Base-by-base conservation (phyloP, 2,888 invertebrate species). In the Gymnoscelis rufifasciata region DNA sequence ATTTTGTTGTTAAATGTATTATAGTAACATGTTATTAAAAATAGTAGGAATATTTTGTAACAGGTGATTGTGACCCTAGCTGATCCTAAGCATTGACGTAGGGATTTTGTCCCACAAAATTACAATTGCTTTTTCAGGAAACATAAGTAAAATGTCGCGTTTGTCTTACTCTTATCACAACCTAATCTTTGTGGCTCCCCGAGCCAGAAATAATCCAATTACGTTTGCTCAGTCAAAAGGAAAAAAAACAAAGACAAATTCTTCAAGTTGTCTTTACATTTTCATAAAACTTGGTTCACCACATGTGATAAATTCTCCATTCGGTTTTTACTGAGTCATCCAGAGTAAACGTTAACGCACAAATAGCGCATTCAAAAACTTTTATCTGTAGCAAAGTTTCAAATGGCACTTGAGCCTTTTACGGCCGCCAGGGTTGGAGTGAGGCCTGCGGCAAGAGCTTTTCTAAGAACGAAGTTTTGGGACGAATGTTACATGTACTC, bases 301-400 rank as follows among this genome's bases (percentile, higher is more conserved):
- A 45, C 41, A 41, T 42, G 38, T 30, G 35, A 45, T 50, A 45
- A 45, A 45, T 28, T 39, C 19, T 7, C 29, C 38, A 45, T 39
- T 36, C 41, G 31, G 42, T 46, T 50, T 44, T 50, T 46, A 38
- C 43, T 27, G 37, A 49, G 40, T 43, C 49, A 45, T 50, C 51
- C 26, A 5, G 44, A 47, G 52, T 52, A 51, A 47, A 51, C 45
- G 54, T 49, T 47, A 52, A 51, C 47, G 45, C 48, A 30, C 40
- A 48, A 51, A 57, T 48, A 51, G 44, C 42, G 50, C 43, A 47
- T 51, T 52, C 36, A 24, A 33, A 50, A 56, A 51, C 54, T 54
- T 52, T 51, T 53, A 55, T 48, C 47, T 51, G 47, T 52, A 42
- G 43, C 46, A 45, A 59, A 59, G 55, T 59, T 57, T 46, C 52